Evolutionary conservation across 2,888 invertebrate genomes (phyloP), one percentile per base, ranked within the genome.

Genomic region (Sialis lutaria): DNA sequence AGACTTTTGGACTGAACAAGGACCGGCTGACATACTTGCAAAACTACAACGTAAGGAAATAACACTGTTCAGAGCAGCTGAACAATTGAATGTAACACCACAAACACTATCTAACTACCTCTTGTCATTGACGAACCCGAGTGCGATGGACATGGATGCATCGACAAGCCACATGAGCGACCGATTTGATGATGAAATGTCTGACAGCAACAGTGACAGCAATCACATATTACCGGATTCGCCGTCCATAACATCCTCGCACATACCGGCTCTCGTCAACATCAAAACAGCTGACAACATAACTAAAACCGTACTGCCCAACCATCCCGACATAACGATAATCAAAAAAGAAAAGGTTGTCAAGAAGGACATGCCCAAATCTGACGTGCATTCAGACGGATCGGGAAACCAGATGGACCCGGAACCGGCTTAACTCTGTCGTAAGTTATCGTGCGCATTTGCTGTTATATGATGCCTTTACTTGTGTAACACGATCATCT

Each of bases 1-100:
- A 48, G 83, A 84, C 59, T 81, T 82, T 67, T 85, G 83, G 84
- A 78, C 79, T 49, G 80, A 82, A 55, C 82, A 82, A 54, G 82
- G 81, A 0, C 80, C 83, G 0, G 77, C 82, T 1, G 83, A 83
- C 53, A 77, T 83, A 43, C 62, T 84, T 50, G 73, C 79, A 49
- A 75, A 81, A 53, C 65, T 84, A 39, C 80, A 81, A 58, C 67
- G 79, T 12, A 80, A 84, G 53, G 80, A 85, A 60, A 73, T 85
- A 48, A 74, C 81, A 1, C 60, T 83, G 43, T 80, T 79, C 57
- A 71, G 80, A 40, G 84, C 83, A 1, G 82, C 84, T 1, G 77
- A 81, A 58, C 79, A 82, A 56, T 66, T 85, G 33, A 84, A 84
- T 54, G 83, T 85, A 45, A 79, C 81, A 51, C 80, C 82, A 49